Conservation (phyloP, 2,888 invertebrate species). For the Resseliella maxima region DNA sequence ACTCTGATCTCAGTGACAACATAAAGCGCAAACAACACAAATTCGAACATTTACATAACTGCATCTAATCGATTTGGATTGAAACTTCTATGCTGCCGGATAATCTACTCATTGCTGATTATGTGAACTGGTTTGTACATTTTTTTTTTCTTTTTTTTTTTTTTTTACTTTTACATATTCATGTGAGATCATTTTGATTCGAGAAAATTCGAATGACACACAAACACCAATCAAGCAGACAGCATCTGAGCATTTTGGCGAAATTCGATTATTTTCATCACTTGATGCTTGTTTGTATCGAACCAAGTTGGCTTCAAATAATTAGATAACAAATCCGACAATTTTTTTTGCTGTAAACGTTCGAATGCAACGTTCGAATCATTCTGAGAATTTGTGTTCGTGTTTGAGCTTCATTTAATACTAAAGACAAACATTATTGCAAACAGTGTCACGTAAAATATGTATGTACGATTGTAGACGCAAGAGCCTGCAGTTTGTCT, state of each 20-base stretch:
- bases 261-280: not conserved
- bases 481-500: not conserved
- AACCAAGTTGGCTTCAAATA: not conserved
- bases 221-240: not conserved
- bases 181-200: not conserved
- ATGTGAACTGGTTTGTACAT: conserved; percentile 17
- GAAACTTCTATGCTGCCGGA: not conserved
- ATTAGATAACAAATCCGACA: conserved; percentile 21
- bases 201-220: conserved; percentile 9
- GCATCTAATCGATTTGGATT: conserved; percentile 47
- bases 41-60: conserved; percentile 51
- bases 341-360: not conserved
- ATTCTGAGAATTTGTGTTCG: conserved; percentile 22
- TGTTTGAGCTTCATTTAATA: conserved; percentile 31
- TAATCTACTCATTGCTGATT: not conserved
- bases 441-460: conserved; percentile 9
- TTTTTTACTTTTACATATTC: not conserved
- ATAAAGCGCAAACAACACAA: not conserved
- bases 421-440: not conserved
- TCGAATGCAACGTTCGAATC: not conserved
- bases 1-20: not conserved
- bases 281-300: not conserved
- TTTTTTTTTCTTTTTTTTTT: no score
- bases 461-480: not conserved
- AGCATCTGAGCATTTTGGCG: no score